Base-by-base conservation (phyloP, 2,797 vertebrate species). In the Lepus oiostolus region DNA sequence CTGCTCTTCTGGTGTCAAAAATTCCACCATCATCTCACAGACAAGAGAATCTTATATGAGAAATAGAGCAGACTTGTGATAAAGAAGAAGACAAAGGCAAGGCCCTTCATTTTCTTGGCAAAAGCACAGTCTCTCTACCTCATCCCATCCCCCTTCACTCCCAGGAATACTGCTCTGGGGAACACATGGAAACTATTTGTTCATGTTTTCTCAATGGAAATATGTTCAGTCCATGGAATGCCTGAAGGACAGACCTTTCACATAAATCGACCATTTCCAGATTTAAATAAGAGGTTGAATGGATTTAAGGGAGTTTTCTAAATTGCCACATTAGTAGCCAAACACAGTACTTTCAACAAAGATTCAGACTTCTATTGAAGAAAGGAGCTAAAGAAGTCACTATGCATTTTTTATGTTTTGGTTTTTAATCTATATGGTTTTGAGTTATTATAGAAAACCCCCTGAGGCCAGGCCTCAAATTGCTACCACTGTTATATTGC, bases 391-490 rank as follows among this genome's bases (percentile, higher is more conserved):
- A 42, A 76, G 50, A 77, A 83, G 30, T 52, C 88, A 21, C 35
- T 83, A 16, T 9, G 5, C 26, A 30, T 70, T 86, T 94, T 95
- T 75, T 92, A 50, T 82, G 47, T 86, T 85, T 81, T 58, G 52
- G 12, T 35, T 81, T 81, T 47, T 81, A 81, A 81, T 26, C 58
- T 58, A 58, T 8, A 75, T 21, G 62, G 54, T 74, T 87, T 88
- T 80, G 63, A 93, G 60, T 77, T 68, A 70, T 47, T 70, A 11
- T 68, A 67, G 76, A 93, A 93, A 96, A 91, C 35, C 85, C 30
- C 58, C 90, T 50, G 60, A 74, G 67, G 58, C 68, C 63, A 85
- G 58, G 9, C 42, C 26, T 42, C 63, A 65, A 87, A 89, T 77
- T 95, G 52, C 91, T 35, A 87, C 63, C 85, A 74, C 35, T 72